Base-by-base conservation (phyloP, 2,113 vertebrate species). In the Hippolais icterina region DNA sequence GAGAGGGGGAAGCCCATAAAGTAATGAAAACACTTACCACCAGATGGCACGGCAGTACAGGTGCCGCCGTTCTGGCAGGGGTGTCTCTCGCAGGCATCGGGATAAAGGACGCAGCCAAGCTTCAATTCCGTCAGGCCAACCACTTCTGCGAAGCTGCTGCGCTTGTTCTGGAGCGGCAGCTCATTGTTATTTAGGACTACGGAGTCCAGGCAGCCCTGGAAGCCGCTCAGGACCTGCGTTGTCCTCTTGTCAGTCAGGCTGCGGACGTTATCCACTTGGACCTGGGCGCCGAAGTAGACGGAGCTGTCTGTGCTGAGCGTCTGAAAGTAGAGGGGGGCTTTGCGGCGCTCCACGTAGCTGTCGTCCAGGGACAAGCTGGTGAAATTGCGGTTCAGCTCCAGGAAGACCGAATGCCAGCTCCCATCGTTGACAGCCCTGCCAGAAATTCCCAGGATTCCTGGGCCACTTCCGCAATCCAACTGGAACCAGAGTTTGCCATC, bases 201-300 rank as follows among this genome's bases (percentile, higher is more conserved):
- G 0, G 99, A 99, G 95, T 99, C 99, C 97, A 99, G 97, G 96
- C 99, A 99, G 80, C 99, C 99, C 97, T 99, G 99, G 95, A 99
- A 99, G 63, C 99, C 99, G 1, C 98, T 98, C 61, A 98, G 93
- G 46, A 99, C 98, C 97, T 95, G 97, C 0, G 98, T 98, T 4
- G 98, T 98, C 72, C 98, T 99, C 63, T 98, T 98, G 89, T 99
- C 99, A 0, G 98, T 96, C 82, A 99, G 98, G 96, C 98, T 98
- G 68, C 98, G 98, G 70, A 98, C 95, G 3, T 98, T 98, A 3
- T 98, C 98, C 17, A 98, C 98, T 74, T 99, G 99, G 65, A 99
- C 99, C 97, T 99, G 98, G 8, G 99, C 99, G 19, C 99, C 99
- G 5, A 99, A 99, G 97, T 99, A 99, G 97, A 99, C 97, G 5